These are phyloP conservation scores for Coturnix japonica DNA, from an alignment of 2,113 vertebrate species.

Conservation along the genomic window DNA sequence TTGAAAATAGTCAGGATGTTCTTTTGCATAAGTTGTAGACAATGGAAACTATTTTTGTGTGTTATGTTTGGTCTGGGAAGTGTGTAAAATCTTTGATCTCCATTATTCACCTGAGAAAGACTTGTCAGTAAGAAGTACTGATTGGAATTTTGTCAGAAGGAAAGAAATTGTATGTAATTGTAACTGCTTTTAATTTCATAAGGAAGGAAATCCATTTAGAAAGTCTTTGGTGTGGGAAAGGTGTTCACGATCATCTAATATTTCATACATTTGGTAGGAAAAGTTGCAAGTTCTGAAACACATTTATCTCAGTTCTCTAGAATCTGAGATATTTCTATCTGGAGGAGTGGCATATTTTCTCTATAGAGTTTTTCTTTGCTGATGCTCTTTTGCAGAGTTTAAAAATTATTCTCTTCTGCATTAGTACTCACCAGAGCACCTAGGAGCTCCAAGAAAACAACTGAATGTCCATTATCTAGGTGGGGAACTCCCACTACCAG, in stretches of 20 bases:
- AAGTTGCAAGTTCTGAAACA: background rate
- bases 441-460: background rate
- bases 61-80: background rate
- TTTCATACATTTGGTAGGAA: background rate
- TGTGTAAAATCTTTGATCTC: background rate
- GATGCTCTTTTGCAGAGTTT: background rate
- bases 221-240: background rate
- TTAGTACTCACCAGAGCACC: background rate
- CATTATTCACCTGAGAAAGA: background rate
- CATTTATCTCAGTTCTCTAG: background rate
- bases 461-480: background rate
- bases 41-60: background rate
- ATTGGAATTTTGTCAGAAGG: background rate
- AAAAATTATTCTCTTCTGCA: background rate
- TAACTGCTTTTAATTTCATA: background rate
- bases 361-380: background rate
- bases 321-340: background rate
- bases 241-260: background rate
- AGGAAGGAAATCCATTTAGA: background rate
- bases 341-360: conserved; percentile 1
- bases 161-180: background rate
- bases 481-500: background rate
- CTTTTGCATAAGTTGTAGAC: background rate
- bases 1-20: background rate
- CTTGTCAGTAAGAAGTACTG: background rate